A percentile compares a stretch with the other conserved stretches of the same genome.
Conservation (phyloP, 2,888 invertebrate genomes). For the Pachymerium ferrugineum region DNA sequence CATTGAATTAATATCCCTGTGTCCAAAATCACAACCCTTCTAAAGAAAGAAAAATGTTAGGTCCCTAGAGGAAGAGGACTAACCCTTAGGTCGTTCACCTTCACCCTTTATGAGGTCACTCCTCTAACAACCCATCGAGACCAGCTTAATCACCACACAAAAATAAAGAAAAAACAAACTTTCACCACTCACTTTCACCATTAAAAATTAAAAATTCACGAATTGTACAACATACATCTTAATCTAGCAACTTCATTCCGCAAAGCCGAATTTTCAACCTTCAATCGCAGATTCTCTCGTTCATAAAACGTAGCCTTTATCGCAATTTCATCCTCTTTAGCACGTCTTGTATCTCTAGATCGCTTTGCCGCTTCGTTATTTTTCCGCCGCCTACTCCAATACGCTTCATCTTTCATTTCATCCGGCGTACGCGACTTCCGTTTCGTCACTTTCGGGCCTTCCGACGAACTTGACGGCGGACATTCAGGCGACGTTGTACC, state of each 20-base stretch:
- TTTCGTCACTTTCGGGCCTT: not conserved
- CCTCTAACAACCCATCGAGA: too few relatives aligned
- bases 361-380: slow-evolving; percentile 95
- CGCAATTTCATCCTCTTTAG: slow-evolving; percentile 87
- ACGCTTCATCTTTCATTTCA: slow-evolving; percentile 66
- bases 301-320: slow-evolving; percentile 80
- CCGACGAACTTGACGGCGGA: not conserved
- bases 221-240: slow-evolving; percentile 52
- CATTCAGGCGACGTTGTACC: not conserved
- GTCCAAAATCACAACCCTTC: too few relatives aligned
- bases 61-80: too few relatives aligned
- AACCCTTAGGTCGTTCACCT: too few relatives aligned
- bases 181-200: too few relatives aligned
- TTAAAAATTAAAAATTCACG: too few relatives aligned
- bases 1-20: too few relatives aligned
- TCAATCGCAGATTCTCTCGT: slow-evolving; percentile 74
- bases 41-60: too few relatives aligned
- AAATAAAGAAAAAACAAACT: too few relatives aligned
- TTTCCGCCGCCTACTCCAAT: slow-evolving; percentile 78
- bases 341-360: slow-evolving; percentile 79
- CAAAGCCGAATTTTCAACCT: slow-evolving; percentile 61
- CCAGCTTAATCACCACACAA: too few relatives aligned
- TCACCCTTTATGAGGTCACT: too few relatives aligned
- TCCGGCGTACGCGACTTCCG: slow-evolving; percentile 44
- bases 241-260: slow-evolving; percentile 60